Evolutionary conservation across 2,113 vertebrate genomes (phyloP).

Genomic region (Mesoclemmys tuberculata): DNA sequence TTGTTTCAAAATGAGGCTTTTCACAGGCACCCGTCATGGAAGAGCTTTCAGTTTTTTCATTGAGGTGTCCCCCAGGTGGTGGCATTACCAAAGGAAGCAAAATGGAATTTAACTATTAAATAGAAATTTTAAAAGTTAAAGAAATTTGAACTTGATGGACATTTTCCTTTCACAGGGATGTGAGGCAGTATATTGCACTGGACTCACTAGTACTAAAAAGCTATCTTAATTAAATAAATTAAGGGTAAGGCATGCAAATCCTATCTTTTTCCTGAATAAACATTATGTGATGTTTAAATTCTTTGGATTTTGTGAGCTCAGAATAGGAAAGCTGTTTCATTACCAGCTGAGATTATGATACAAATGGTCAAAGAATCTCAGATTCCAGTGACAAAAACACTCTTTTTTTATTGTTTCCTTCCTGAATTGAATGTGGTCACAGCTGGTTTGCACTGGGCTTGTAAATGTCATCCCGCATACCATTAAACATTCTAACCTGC

Average conservation of each 20-base stretch:
- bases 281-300: background rate
- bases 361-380: slow-evolving; percentile 1
- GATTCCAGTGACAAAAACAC: background rate
- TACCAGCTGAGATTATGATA: slow-evolving; percentile 14
- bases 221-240: background rate
- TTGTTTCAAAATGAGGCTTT: slow-evolving; percentile 59
- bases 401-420: background rate
- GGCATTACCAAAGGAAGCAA: slow-evolving; percentile 42
- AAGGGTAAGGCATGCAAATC: slow-evolving; percentile 27
- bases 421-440: background rate
- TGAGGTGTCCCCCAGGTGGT: slow-evolving; percentile 24
- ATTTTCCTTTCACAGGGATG: background rate
- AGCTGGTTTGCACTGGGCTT: slow-evolving; percentile 30
- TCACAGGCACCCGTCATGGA: slow-evolving; percentile 9
- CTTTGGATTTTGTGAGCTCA: slow-evolving; percentile 34
- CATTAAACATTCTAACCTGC: slow-evolving; percentile 28
- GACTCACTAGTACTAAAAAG: background rate
- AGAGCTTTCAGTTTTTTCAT: slow-evolving; percentile 52
- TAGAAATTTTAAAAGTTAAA: slow-evolving; percentile 10
- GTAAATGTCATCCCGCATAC: slow-evolving; percentile 35
- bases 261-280: slow-evolving; percentile 4
- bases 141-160: background rate
- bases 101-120: slow-evolving; percentile 56
- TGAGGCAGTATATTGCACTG: background rate
- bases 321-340: slow-evolving; percentile 29